phyloP scores from a whole-genome alignment of 2,888 invertebrate genomes.

The Epirrita christyi region DNA sequence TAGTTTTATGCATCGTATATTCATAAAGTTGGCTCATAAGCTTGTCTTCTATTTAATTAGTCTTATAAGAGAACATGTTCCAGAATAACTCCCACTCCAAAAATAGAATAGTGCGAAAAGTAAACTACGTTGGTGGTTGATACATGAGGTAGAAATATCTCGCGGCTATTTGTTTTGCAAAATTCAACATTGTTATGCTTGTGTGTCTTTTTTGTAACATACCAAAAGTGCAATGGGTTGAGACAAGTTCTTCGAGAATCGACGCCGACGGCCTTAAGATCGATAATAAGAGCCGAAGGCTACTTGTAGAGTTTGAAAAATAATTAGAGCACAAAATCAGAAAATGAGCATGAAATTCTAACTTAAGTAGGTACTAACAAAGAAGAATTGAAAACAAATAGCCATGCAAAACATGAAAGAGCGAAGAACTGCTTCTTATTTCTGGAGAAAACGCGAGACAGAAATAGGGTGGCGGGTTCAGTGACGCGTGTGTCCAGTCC shows the following conservation, averaged over 20 bases:
- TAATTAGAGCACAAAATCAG: not conserved
- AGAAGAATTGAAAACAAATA: conserved; percentile 1
- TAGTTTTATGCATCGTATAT: not conserved
- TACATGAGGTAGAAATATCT: conserved; percentile 18
- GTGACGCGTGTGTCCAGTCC: conserved; percentile 56
- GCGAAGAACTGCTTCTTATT: conserved; percentile 52
- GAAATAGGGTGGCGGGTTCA: conserved; percentile 68
- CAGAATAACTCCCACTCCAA: conserved; percentile 29
- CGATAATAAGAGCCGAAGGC: not conserved
- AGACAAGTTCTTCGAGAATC: not conserved
- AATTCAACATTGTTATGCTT: too few relatives aligned
- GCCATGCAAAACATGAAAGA: conserved; percentile 39
- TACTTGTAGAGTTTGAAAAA: not conserved
- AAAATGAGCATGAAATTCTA: not conserved
- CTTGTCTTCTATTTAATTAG: conserved; percentile 13
- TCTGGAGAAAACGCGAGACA: conserved; percentile 72
- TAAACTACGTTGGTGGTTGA: conserved; percentile 26
- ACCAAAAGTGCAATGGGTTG: too few relatives aligned
- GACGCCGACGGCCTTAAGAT: not conserved
- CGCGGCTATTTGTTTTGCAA: conserved; percentile 6
- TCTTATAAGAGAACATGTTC: conserved; percentile 28
- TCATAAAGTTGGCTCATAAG: not conserved
- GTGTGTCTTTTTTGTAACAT: too few relatives aligned
- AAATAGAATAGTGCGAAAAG: conserved; percentile 28
- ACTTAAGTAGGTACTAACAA: not conserved